Evolutionary conservation across 1,140 invertebrate genomes (phyloP).

Genomic region (Caenorhabditis inopinata): DNA sequence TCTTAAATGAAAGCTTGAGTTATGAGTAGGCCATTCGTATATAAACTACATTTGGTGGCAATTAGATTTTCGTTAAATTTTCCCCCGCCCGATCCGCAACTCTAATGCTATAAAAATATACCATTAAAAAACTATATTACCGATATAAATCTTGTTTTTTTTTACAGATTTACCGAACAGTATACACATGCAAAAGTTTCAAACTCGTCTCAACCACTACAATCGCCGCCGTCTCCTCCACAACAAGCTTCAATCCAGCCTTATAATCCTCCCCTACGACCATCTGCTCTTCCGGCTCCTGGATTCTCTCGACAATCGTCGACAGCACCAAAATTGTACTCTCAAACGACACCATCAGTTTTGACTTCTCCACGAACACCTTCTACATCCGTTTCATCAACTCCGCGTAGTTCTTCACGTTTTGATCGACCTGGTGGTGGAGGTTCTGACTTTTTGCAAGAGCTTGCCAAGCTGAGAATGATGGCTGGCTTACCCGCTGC

Average conservation of each 20-base stretch:
- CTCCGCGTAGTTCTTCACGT: not conserved
- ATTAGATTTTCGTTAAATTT: no score
- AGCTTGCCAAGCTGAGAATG: slow-evolving; percentile 3
- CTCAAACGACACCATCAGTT: not conserved
- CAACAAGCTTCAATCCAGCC: not conserved
- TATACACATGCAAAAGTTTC: not conserved
- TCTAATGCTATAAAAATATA: no score
- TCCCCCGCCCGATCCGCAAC: no score
- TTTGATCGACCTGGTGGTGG: slow-evolving; percentile 7
- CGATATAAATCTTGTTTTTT: no score
- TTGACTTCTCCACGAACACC: not conserved
- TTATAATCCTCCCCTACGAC: not conserved
- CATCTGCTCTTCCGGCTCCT: slow-evolving; percentile 1
- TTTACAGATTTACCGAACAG: not conserved
- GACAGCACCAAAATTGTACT: not conserved
- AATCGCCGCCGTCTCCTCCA: not conserved
- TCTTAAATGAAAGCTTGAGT: no score
- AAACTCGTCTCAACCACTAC: not conserved
- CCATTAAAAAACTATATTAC: no score
- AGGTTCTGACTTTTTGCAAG: slow-evolving; percentile 6
- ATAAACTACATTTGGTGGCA: no score
- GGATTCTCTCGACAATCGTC: not conserved
- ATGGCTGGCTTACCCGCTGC: not conserved
- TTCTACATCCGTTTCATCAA: not conserved
- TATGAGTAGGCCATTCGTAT: no score